phyloP scores from a whole-genome alignment of 2,888 invertebrate species.

The Marronus borbonicus region DNA sequence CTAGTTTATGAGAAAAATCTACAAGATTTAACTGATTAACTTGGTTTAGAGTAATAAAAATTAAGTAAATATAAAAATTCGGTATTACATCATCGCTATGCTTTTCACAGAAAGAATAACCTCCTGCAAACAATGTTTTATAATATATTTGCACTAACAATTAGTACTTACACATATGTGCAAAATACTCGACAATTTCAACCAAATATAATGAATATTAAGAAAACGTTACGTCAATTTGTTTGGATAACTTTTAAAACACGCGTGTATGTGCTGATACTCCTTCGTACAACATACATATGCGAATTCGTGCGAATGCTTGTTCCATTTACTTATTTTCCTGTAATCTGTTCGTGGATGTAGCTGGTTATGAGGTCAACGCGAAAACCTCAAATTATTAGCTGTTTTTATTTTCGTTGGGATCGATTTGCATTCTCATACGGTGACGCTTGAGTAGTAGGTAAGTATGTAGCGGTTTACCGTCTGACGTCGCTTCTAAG shows the following conservation, averaged over 20 bases:
- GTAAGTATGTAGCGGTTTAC: conserved; percentile 4
- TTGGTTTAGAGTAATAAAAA: neutral
- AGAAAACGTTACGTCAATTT: neutral
- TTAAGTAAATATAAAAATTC: neutral
- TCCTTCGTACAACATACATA: neutral
- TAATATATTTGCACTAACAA: neutral
- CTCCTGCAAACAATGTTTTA: conserved; percentile 4
- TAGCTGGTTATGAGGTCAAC: neutral
- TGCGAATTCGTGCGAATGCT: neutral
- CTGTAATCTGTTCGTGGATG: neutral
- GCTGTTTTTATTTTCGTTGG: neutral
- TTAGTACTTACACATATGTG: neutral
- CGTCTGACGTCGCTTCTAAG: neutral
- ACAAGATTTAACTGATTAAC: too few species aligned
- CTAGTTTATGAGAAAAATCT: too few species aligned
- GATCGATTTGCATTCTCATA: conserved; percentile 4
- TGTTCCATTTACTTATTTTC: neutral
- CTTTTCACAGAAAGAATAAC: neutral
- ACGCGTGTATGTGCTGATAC: neutral
- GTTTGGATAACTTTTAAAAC: neutral
- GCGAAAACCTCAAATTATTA: neutral
- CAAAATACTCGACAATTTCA: conserved; percentile 3
- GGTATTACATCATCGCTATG: conserved; percentile 2
- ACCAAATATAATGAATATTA: conserved; percentile 13
- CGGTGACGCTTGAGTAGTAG: neutral